Percentiles rank a stretch among this genome's conserved stretches.
Conservation (phyloP, 2,797 vertebrate genomes). For the Sciaenops ocellatus region DNA sequence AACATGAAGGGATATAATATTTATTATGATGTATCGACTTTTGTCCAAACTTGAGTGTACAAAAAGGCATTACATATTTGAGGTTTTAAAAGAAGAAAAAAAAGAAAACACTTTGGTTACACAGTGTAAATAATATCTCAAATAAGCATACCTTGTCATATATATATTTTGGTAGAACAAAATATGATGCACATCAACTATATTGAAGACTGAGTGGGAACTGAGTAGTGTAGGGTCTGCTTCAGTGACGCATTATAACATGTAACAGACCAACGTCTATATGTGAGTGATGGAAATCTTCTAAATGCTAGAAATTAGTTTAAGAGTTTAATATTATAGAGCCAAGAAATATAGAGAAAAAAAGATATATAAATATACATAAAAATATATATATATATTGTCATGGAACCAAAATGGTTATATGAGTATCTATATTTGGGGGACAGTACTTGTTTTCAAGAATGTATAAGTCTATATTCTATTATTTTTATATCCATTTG, state of each 20-base stretch:
- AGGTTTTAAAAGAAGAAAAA: constrained; percentile 36
- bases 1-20: constrained; percentile 3
- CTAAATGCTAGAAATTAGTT: constrained; percentile 78
- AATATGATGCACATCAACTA: constrained; percentile 77
- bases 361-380: constrained; percentile 40
- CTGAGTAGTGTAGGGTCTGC: constrained; percentile 74
- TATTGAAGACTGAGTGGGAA: constrained; percentile 72
- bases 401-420: constrained; percentile 74
- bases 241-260: constrained; percentile 71
- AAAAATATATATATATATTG: constrained; percentile 53
- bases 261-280: constrained; percentile 76
- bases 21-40: neutral
- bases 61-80: constrained; percentile 40
- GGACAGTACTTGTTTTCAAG: constrained; percentile 76
- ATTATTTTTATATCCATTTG: constrained; percentile 91
- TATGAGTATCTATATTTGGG: constrained; percentile 73
- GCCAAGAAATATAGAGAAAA: constrained; percentile 50
- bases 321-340: constrained; percentile 70
- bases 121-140: constrained; percentile 81
- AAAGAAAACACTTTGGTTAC: constrained; percentile 44
- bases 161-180: constrained; percentile 77
- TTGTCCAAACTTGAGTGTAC: constrained; percentile 18
- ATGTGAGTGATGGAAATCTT: constrained; percentile 79
- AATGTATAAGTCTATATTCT: constrained; percentile 83
- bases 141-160: constrained; percentile 76